phyloP scores from a whole-genome alignment of 1,140 invertebrate species.

The Pemphigus obesinymphae region DNA sequence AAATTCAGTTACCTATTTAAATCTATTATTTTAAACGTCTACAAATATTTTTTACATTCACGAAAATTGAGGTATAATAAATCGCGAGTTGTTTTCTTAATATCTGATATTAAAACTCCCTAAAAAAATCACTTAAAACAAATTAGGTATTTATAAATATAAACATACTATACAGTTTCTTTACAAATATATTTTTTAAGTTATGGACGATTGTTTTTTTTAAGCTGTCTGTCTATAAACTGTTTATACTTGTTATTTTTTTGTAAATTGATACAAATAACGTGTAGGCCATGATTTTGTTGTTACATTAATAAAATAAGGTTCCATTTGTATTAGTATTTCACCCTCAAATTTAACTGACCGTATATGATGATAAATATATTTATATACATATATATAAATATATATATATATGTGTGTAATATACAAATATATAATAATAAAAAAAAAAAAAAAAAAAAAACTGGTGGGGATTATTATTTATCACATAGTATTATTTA shows the following conservation, averaged over 20 bases:
- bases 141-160: conserved; percentile 39
- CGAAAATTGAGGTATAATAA: conserved; percentile 34
- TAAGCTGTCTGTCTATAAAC: not conserved
- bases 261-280: not conserved
- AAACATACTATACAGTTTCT: conserved; percentile 30
- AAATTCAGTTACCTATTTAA: conserved; percentile 23
- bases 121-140: conserved; percentile 39
- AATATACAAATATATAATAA: conserved; percentile 9
- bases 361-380: conserved; percentile 15
- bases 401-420: not conserved
- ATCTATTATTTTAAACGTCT: conserved; percentile 33
- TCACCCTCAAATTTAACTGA: conserved; percentile 22
- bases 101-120: not conserved
- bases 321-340: conserved; percentile 11
- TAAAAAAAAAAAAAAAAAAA: conserved; percentile 4
- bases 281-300: not conserved
- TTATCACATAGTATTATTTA: conserved; percentile 32
- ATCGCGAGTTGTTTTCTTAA: conserved; percentile 23
- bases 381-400: not conserved
- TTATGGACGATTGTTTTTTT: conserved; percentile 25
- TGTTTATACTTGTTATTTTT: not conserved
- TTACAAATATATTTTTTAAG: conserved; percentile 10
- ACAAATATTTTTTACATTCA: conserved; percentile 27
- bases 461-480: conserved; percentile 35
- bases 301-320: not conserved